Conservation (phyloP, 2,888 invertebrate genomes). For the Brachylomia viminalis region DNA sequence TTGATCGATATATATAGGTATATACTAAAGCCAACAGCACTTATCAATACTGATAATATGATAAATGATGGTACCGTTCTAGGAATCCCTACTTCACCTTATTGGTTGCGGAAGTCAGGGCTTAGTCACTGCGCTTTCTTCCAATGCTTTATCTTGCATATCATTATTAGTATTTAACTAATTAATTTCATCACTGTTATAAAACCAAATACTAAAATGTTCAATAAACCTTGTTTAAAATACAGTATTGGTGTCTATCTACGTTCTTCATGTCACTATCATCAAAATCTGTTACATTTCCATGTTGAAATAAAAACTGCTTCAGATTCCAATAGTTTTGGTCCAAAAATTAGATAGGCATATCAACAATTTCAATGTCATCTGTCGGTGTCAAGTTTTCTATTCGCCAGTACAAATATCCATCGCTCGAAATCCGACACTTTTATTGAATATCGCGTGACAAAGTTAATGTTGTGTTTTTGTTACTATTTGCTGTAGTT, state of each 20-base stretch:
- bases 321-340: slow-evolving; percentile 20
- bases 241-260: neutral
- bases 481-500: slow-evolving; percentile 50
- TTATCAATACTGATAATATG: slow-evolving; percentile 21
- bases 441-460: slow-evolving; percentile 67
- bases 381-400: slow-evolving; percentile 58
- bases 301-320: neutral
- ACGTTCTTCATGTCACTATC: neutral
- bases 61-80: slow-evolving; percentile 8
- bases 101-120: neutral
- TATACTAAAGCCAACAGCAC: no score
- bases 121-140: slow-evolving; percentile 26
- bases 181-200: neutral
- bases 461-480: slow-evolving; percentile 63
- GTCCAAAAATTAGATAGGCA: slow-evolving; percentile 44
- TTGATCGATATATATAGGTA: no score
- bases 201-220: neutral
- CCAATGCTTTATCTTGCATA: neutral
- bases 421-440: slow-evolving; percentile 66
- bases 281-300: neutral
- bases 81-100: neutral
- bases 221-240: neutral
- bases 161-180: neutral
- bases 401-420: slow-evolving; percentile 68
- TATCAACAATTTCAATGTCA: slow-evolving; percentile 63